Conservation (phyloP, 2,113 vertebrate genomes). For the Calidris pugnax region DNA sequence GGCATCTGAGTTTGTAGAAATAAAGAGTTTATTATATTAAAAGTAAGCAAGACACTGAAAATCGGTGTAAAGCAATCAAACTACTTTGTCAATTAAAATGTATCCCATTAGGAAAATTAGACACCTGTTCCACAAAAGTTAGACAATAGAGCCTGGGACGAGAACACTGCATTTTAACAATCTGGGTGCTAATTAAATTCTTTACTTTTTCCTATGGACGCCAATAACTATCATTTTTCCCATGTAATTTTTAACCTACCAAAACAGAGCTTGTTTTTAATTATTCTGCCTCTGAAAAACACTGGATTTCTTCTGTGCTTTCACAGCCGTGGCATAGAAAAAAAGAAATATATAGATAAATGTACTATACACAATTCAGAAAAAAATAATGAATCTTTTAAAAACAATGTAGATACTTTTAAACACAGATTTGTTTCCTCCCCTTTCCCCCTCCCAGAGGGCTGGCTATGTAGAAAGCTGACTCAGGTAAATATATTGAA, state of each 20-base stretch:
- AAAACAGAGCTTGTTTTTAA: background rate
- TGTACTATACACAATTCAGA: background rate
- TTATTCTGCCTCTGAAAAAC: slow-evolving; percentile 16
- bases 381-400: background rate
- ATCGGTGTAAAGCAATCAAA: slow-evolving; percentile 32
- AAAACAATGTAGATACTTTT: background rate
- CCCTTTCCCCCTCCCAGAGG: rapidly evolving
- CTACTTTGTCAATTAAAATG: slow-evolving; percentile 68
- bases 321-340: background rate
- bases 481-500: background rate
- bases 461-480: background rate
- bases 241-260: slow-evolving; percentile 4
- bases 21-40: slow-evolving; percentile 42
- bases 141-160: slow-evolving; percentile 33
- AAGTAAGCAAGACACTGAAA: slow-evolving; percentile 46
- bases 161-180: slow-evolving; percentile 53
- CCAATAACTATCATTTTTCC: slow-evolving; percentile 58
- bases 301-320: background rate
- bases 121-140: slow-evolving; percentile 68
- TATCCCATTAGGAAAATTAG: slow-evolving; percentile 70
- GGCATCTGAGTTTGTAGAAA: slow-evolving; percentile 34
- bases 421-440: background rate
- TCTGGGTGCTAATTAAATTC: slow-evolving; percentile 60
- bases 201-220: slow-evolving; percentile 32
- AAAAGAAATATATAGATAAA: background rate